phyloP scores from a whole-genome alignment of 2,113 vertebrate species.

The Pristiophorus japonicus region DNA sequence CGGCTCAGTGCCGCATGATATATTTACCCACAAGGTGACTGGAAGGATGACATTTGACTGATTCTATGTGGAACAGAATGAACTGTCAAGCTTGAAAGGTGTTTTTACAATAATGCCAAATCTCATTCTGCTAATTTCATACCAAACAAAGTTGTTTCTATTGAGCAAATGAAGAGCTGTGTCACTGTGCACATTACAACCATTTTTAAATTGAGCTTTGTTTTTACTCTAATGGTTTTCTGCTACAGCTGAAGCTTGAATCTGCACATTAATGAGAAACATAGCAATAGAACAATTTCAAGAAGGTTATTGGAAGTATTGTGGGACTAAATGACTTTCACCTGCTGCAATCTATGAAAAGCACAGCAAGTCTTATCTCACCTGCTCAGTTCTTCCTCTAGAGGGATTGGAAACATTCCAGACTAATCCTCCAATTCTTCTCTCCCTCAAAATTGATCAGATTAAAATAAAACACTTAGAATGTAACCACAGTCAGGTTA shows the following conservation, averaged over 20 bases:
- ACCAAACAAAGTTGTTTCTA: no score
- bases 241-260: no score
- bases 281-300: background rate
- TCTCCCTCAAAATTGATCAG: background rate
- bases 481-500: background rate
- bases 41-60: no score
- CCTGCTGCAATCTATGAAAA: background rate
- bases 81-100: no score
- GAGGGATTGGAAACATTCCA: background rate
- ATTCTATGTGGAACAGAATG: no score
- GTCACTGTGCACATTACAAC: background rate
- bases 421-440: background rate
- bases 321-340: background rate
- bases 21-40: no score
- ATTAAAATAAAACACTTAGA: background rate
- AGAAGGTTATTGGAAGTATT: background rate
- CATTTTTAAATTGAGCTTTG: background rate
- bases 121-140: no score
- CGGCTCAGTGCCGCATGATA: no score
- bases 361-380: background rate
- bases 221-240: no score
- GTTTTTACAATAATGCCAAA: no score
- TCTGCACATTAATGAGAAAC: no score
- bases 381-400: background rate
- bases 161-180: background rate